Evolutionary conservation across 2,113 vertebrate species (phyloP).

Genomic region (Grallaria varia): DNA sequence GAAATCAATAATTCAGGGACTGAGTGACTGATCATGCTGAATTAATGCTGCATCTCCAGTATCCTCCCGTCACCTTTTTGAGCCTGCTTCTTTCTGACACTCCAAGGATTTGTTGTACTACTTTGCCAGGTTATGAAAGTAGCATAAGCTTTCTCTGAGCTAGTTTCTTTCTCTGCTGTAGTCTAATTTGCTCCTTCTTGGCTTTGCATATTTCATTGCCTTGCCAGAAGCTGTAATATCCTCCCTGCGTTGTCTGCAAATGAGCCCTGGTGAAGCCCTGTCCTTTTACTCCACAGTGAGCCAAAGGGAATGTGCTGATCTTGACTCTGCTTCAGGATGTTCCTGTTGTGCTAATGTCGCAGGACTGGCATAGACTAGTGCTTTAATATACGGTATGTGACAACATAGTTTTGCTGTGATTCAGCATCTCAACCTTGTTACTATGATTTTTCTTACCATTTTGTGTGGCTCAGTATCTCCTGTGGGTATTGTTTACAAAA

Average conservation of each 20-base stretch:
- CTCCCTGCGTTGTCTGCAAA: constrained; percentile 3
- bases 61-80: constrained; percentile 2
- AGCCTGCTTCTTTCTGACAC: background rate
- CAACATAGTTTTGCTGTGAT: background rate
- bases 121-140: background rate
- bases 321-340: background rate
- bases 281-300: background rate
- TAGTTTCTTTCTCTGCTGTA: background rate
- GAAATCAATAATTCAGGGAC: background rate
- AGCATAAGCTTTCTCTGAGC: background rate
- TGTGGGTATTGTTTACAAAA: background rate
- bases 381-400: background rate
- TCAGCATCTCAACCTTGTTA: background rate
- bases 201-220: background rate
- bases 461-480: background rate
- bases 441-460: background rate
- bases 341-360: background rate
- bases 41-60: background rate
- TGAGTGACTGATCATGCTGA: background rate
- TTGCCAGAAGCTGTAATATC: background rate
- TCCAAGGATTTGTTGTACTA: background rate
- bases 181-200: background rate
- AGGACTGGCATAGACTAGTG: background rate
- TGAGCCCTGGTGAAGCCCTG: background rate
- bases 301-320: background rate